A percentile compares a stretch with the other conserved stretches of the same genome.
Conservation (phyloP, 2,888 invertebrate species). For the Nysson spinosus region DNA sequence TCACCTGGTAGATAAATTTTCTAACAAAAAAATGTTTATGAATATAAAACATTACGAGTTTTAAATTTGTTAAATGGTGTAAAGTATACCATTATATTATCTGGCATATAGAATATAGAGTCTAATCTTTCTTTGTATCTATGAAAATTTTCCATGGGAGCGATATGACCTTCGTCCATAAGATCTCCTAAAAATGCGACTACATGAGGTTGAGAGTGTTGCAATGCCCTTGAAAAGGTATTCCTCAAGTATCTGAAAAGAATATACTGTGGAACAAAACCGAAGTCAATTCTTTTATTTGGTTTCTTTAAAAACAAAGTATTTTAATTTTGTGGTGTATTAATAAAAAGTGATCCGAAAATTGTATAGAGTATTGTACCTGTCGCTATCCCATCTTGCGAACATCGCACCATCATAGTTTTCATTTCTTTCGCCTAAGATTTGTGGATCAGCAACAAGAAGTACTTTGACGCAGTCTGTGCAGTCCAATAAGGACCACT, state of each 20-base stretch:
- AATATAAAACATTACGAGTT: background rate
- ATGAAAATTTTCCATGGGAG: constrained; percentile 84
- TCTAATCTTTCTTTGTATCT: constrained; percentile 87
- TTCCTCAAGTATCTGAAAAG: constrained; percentile 86
- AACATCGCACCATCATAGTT: constrained; percentile 83
- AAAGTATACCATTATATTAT: constrained; percentile 69
- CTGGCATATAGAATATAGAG: constrained; percentile 80
- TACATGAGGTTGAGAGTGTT: constrained; percentile 88
- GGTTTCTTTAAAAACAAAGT: background rate
- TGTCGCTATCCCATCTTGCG: constrained; percentile 92
- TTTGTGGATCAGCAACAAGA: constrained; percentile 94
- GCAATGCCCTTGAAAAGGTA: constrained; percentile 86
- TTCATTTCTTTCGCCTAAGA: constrained; percentile 90
- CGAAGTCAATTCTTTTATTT: constrained; percentile 25
- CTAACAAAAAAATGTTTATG: constrained; percentile 73
- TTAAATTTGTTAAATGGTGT: background rate
- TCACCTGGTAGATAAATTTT: constrained; percentile 95
- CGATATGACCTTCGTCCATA: constrained; percentile 94
- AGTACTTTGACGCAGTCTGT: constrained; percentile 82
- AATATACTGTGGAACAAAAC: constrained; percentile 42
- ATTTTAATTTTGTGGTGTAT: too few species aligned
- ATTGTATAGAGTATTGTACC: constrained; percentile 79
- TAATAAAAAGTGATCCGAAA: too few species aligned
- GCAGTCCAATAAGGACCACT: constrained; percentile 77
- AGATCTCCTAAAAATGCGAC: constrained; percentile 95